Base-by-base conservation (phyloP, 2,113 vertebrate genomes). In the Oncorhynchus kisutch region DNA sequence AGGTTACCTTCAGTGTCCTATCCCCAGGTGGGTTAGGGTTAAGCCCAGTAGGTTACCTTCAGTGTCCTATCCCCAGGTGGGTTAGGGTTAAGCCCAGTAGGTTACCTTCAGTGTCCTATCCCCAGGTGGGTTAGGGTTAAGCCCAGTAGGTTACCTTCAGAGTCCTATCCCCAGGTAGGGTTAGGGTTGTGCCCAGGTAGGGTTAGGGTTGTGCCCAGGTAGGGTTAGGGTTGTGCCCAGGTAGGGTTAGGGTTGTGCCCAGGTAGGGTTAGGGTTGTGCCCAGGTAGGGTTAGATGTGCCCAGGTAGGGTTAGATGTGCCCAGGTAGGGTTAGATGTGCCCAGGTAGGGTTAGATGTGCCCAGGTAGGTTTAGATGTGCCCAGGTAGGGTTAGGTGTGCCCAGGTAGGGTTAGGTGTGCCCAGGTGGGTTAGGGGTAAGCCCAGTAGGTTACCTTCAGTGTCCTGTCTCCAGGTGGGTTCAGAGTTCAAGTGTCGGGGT, bases 391-490 rank as follows among this genome's bases (percentile, higher is more conserved):
- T 27, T 27, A 27, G 27, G 27, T 93, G 94, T 72, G 90, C 85
- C 96, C 96, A 97, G 18, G 94, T 89, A 31, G 5, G 34, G 34
- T 7, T 34, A 34, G 34, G 29, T 29, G 27, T 29, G 3, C 7
- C 34, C 34, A 39, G 39, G 16, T 20, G 4, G 69, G 71, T 7
- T 24, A 31, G 49, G 49, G 13, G 4, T 8, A 0, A 3, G 39
- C 6, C 11, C 48, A 1, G 51, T 11, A 68, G 2, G n/a, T 24
- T 81, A 91, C 97, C 96, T 83, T 93, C 93, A 5, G 94, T 51
- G 7, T 97, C 95, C 82, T 93, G 94, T 72, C 90, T 86, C 96
- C 96, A 97, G 18, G 94, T 90, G 70, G 93, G 84, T 68, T 97
- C 96, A 4, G 90, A 80, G 87, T 93, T 93, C 78, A 94, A 94